Base-by-base conservation (phyloP, 2,797 vertebrate species). In the Pelochelys cantorii region DNA sequence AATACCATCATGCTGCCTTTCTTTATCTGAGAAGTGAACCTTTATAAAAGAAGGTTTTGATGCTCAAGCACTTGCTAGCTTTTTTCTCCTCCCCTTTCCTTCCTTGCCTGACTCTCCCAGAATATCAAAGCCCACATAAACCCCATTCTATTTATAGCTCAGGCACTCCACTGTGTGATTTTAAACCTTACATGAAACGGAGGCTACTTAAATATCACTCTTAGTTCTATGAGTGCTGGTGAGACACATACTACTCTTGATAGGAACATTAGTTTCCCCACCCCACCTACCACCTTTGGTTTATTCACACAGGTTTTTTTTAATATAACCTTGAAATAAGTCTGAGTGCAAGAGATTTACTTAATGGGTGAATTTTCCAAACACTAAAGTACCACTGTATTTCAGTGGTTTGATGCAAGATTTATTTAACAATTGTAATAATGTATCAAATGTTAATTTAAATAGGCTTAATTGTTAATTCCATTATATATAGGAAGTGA, bases 1-100 rank as follows among this genome's bases (percentile, higher is more conserved):
- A 93, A 48, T 84, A 83, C 81, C 93, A 95, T 80, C 94, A 94
- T 91, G 80, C 87, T 13, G 92, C n/a, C 31, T 92, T 84, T 94
- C 60, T 92, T 77, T 56, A 27, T 77, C 29, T 59, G 56, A 94
- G 81, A 93, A 95, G 60, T 74, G 23, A 96, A 20, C 79, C 52
- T 84, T 90, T 88, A 75, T 90, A 91, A 94, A 91, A 92, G 80
- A 90, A 56, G 37, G 85, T 96, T 94, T 92, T 96, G 90, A 93
- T 53, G 90, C 75, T 91, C 68, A 83, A 75, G 79, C 48, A 55
- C 84, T 95, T 81, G 31, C 82, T 93, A 71, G 34, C 22, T 96
- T 81, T 53, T 34, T 13, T 88, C 74, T 56, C 79, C 75, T 85
- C 86, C 80, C 14, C 11, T 84, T 83, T 84, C 56, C 85, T 94